Conservation (phyloP, 1,140 invertebrate genomes). For the Limonius californicus region DNA sequence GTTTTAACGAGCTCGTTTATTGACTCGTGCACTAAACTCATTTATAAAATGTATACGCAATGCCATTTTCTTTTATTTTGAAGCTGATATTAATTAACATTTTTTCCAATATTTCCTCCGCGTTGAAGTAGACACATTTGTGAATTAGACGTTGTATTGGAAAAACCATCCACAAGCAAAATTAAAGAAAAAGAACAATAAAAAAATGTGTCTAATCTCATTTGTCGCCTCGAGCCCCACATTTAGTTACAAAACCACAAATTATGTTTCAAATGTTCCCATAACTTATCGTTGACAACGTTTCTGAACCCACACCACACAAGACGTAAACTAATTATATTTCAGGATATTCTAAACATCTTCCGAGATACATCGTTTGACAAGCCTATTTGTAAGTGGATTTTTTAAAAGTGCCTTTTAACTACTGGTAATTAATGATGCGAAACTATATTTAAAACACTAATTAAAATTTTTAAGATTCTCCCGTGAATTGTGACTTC, state of each 20-base stretch:
- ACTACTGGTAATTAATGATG: slow-evolving; percentile 26
- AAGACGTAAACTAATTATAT: slow-evolving; percentile 22
- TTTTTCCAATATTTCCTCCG: too few relatives aligned
- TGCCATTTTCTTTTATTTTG: background rate
- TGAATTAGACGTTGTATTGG: background rate
- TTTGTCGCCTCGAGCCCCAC: too few relatives aligned
- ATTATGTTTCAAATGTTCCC: background rate
- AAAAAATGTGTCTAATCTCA: background rate
- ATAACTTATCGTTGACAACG: slow-evolving; percentile 8
- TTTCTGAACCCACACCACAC: slow-evolving; percentile 17
- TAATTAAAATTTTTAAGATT: slow-evolving; percentile 25
- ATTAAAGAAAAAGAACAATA: background rate
- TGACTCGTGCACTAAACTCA: background rate
- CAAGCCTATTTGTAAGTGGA: slow-evolving; percentile 24
- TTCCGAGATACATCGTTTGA: slow-evolving; percentile 21
- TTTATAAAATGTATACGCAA: background rate
- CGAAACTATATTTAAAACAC: slow-evolving; percentile 24
- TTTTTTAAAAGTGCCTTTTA: slow-evolving; percentile 20
- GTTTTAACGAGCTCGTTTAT: slow-evolving; percentile 6
- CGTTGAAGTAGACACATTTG: too few relatives aligned
- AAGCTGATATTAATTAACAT: background rate
- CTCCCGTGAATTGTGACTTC: background rate
- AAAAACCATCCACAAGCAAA: background rate
- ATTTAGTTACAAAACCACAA: slow-evolving; percentile 10
- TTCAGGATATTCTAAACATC: slow-evolving; percentile 16